phyloP scores from a whole-genome alignment of 1,140 invertebrate genomes.

The Drosophila dunni region DNA sequence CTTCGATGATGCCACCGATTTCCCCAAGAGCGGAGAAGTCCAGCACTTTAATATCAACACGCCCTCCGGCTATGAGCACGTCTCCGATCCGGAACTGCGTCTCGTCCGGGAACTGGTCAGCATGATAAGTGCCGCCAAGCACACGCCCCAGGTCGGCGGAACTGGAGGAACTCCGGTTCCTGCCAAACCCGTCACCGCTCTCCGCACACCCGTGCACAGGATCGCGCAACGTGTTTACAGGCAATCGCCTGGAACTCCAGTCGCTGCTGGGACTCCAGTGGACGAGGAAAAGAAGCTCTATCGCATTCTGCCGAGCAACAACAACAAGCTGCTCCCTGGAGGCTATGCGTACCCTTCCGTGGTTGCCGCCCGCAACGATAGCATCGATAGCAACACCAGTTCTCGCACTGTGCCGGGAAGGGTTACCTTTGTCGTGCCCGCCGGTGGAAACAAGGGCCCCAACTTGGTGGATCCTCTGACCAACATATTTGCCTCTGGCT shows the following conservation, averaged over 20 bases:
- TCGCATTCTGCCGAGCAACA: constrained; percentile 46
- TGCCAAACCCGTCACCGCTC: not conserved
- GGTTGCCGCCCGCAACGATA: constrained; percentile 41
- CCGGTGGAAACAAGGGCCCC: constrained; percentile 7
- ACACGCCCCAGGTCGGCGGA: not conserved
- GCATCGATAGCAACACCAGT: constrained; percentile 44
- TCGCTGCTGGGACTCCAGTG: not conserved
- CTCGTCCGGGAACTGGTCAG: constrained; percentile 61
- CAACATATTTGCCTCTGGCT: not conserved
- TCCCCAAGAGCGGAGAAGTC: constrained; percentile 54
- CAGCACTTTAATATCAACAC: constrained; percentile 76
- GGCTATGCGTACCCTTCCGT: not conserved
- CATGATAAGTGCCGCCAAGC: constrained; percentile 56
- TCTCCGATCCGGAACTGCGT: constrained; percentile 50
- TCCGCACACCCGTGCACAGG: not conserved
- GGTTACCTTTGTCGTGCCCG: constrained; percentile 10
- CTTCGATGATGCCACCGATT: constrained; percentile 74
- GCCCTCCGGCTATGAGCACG: constrained; percentile 57
- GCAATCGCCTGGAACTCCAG: not conserved
- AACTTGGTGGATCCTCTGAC: constrained; percentile 8
- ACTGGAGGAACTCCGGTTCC: not conserved
- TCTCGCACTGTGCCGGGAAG: not conserved
- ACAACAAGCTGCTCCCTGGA: constrained; percentile 4
- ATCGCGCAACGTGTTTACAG: not conserved
- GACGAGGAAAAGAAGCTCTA: constrained; percentile 45